Base-by-base conservation (phyloP, 2,888 invertebrate species). In the Lysandra bellargus region DNA sequence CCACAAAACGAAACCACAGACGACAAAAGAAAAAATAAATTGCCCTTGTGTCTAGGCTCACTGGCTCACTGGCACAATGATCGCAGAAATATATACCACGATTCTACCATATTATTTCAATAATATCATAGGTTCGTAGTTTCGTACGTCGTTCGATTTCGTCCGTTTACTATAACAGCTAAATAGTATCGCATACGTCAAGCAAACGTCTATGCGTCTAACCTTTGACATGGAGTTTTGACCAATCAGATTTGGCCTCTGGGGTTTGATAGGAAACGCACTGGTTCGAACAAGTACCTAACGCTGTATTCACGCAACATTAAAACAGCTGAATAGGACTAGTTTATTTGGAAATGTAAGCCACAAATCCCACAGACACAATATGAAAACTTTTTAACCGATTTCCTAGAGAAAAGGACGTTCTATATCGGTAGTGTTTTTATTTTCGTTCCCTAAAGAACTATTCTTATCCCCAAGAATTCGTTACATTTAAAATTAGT, bases 401-500 rank as follows among this genome's bases (percentile, higher is more conserved):
- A 30, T 12, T 33, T 12, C 17, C 9, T 12, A 49, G 49, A 14
- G 17, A 69, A 69, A 14, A 9, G 23, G 9, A 69, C 33, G 33
- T 2, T 14, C 33, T 33, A 69, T 4, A 69, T 33, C 14, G 33
- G 14, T 37, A 5, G 33, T 33, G 33, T 7, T 12, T 30, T 64
- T 30, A 64, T 30, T 30, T 64, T 30, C 23, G 64, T 64, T 64
- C 64, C 9, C 30, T 30, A 12, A 61, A 23, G 23, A 61, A 23
- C 30, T 64, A 30, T 64, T 64, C 64, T 64, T 69, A 33, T 14
- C 33, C 69, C 69, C 30, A 1, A 17, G 69, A 12, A 69, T 69
- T 69, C 33, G 69, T 69, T 69, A 69, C 37, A 69, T 69, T 69
- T 33, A 69, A 69, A 69, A 69, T 69, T 69, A 37, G 69, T 69